Evolutionary conservation across 2,113 vertebrate genomes (phyloP).

Genomic region (Tragelaphus imberbis): DNA sequence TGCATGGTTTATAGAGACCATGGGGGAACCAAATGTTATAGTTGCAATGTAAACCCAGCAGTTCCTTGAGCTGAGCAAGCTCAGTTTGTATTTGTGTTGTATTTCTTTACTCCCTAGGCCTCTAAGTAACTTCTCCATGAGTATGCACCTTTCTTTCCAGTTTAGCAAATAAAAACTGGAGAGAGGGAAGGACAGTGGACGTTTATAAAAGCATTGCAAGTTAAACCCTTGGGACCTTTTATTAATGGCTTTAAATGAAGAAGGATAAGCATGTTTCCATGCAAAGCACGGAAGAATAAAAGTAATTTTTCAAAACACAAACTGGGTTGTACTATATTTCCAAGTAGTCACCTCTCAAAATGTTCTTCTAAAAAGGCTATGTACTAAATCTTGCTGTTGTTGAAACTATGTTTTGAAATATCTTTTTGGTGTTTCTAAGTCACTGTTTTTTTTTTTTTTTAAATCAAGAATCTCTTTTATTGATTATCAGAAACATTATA

Average conservation of each 20-base stretch:
- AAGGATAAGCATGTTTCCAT: not conserved
- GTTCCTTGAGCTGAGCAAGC: not conserved
- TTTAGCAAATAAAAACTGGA: not conserved
- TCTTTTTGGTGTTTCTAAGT: not conserved
- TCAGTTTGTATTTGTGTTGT: fast-evolving
- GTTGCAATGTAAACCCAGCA: not conserved
- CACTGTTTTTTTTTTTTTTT: not conserved
- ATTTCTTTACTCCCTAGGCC: not conserved
- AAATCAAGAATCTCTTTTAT: too few relatives aligned
- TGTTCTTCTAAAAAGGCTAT: not conserved
- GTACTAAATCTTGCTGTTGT: not conserved
- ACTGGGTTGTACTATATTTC: not conserved
- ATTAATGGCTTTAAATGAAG: not conserved
- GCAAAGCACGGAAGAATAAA: not conserved
- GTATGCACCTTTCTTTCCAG: not conserved
- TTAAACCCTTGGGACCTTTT: not conserved
- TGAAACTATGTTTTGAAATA: slow-evolving; percentile 18
- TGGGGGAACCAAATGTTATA: not conserved
- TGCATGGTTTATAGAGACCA: not conserved
- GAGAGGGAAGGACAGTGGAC: not conserved
- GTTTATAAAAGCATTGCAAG: not conserved
- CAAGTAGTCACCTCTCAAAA: not conserved
- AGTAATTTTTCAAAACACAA: not conserved
- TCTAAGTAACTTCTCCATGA: not conserved
- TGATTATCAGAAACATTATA: too few relatives aligned